Conservation (phyloP, 2,113 vertebrate genomes). For the Turdus rufiventris region DNA sequence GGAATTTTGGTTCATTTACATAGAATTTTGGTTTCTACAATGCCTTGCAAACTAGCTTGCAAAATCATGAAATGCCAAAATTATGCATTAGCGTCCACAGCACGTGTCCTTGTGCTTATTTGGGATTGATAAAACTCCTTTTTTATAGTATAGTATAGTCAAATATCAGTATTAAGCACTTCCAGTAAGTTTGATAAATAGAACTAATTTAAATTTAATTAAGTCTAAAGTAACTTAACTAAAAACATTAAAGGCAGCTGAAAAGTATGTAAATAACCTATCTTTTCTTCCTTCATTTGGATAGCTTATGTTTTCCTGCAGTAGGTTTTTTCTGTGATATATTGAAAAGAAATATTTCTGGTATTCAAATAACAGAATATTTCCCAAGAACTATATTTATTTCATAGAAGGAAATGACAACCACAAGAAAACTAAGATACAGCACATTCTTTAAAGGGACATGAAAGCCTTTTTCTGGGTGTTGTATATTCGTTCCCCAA, state of each 20-base stretch:
- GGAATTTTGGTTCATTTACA: background rate
- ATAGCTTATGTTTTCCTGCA: background rate
- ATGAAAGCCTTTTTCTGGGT: background rate
- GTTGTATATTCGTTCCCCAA: background rate
- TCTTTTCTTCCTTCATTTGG: background rate
- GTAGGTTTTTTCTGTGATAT: background rate
- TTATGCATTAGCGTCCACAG: background rate
- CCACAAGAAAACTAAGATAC: background rate
- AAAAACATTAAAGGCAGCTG: background rate
- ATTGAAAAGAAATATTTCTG: background rate
- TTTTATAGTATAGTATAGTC: background rate
- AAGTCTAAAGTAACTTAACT: background rate
- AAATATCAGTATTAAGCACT: background rate
- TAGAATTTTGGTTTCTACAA: background rate
- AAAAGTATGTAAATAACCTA: background rate
- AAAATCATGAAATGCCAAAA: background rate
- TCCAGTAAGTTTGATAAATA: slow-evolving; percentile 1
- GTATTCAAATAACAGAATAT: background rate
- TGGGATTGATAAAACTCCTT: background rate
- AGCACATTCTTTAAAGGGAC: background rate
- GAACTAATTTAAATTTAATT: slow-evolving; percentile 20
- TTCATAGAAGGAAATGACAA: background rate
- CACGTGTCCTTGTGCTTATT: background rate
- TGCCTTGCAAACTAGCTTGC: background rate
- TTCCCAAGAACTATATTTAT: background rate